These are phyloP conservation scores for Heliconius himera DNA, from an alignment of 1,140 invertebrate species.

Conservation along the genomic window DNA sequence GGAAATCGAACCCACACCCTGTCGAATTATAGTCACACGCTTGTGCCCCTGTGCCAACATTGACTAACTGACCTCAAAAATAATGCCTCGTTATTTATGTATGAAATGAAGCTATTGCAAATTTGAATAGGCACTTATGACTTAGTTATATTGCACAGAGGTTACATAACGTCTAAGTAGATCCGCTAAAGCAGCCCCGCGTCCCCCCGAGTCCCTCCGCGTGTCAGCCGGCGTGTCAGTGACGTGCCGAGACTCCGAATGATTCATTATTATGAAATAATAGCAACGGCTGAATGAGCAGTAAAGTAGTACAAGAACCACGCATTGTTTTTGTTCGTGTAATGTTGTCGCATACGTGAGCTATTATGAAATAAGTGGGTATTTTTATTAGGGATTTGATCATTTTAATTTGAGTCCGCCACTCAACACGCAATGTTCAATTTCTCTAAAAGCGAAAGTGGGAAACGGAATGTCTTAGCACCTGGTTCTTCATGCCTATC, in stretches of 20 bases:
- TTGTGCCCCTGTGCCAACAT: too few species aligned
- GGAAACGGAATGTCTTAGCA: too few species aligned
- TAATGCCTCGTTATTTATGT: neutral
- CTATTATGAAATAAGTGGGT: neutral
- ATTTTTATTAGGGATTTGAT: too few species aligned
- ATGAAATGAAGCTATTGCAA: neutral
- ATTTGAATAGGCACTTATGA: neutral
- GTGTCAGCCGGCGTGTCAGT: neutral
- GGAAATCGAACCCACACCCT: too few species aligned
- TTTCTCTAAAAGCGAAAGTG: too few species aligned
- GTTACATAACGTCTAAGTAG: neutral
- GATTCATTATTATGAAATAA: neutral
- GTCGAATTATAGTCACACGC: too few species aligned
- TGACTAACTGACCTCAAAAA: neutral
- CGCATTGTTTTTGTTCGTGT: neutral
- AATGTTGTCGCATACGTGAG: neutral
- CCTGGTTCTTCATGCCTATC: too few species aligned
- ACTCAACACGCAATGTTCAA: too few species aligned
- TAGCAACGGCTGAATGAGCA: neutral
- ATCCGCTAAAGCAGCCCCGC: neutral
- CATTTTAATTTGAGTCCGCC: too few species aligned
- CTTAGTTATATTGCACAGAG: neutral
- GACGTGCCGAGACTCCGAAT: neutral
- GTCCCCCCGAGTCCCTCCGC: too few species aligned
- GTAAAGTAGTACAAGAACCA: neutral